phyloP scores from a whole-genome alignment of 2,113 vertebrate genomes.

The Hylia prasina region DNA sequence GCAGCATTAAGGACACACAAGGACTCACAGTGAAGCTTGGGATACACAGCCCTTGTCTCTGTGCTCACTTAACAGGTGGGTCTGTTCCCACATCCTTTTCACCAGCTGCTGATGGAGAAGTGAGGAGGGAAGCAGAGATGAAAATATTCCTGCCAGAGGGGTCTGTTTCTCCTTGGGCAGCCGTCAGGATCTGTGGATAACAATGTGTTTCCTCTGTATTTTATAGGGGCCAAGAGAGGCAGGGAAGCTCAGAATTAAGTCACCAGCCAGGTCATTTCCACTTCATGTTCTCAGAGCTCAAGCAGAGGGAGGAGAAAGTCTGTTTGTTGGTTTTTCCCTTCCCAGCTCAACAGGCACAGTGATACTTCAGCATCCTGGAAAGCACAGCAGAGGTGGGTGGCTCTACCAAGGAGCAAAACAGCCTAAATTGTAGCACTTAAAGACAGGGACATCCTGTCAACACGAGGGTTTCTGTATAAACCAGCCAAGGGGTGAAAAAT shows the following conservation, averaged over 20 bases:
- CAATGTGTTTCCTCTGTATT: background rate
- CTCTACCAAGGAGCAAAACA: background rate
- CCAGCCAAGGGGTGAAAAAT: background rate
- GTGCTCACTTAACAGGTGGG: background rate
- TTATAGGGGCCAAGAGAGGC: background rate
- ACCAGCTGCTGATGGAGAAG: background rate
- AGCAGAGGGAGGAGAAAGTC: background rate
- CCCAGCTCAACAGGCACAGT: background rate
- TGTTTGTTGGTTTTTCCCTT: conserved; percentile 12
- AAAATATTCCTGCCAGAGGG: background rate
- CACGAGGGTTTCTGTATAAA: background rate
- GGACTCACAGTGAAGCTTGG: background rate
- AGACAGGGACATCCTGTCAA: background rate
- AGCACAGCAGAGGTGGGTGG: background rate
- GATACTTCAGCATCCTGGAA: background rate
- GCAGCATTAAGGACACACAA: background rate
- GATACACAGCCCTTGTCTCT: accelerated
- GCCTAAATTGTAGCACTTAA: background rate
- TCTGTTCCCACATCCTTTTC: background rate
- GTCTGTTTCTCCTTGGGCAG: background rate
- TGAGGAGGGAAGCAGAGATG: background rate
- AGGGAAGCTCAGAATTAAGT: background rate
- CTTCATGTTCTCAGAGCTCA: background rate
- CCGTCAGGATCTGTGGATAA: background rate
- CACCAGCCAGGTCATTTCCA: conserved; percentile 22